Evolutionary conservation across 92 coral and sea anemone species (phyloP).

Genomic region (Siderastrea siderea): DNA sequence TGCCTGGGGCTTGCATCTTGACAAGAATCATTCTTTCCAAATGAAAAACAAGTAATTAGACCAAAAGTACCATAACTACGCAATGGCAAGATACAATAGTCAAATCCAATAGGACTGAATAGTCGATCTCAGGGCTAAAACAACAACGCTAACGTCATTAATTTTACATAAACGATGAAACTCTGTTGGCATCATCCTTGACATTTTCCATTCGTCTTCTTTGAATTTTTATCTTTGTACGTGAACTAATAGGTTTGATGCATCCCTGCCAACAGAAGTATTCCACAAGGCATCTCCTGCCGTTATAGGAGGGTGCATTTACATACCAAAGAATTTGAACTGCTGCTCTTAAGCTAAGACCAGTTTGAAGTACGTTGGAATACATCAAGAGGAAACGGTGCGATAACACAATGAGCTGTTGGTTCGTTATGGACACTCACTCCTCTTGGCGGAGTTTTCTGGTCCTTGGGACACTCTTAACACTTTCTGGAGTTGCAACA

Average conservation of each 20-base stretch:
- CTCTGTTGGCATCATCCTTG: not conserved
- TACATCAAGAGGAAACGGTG: not conserved
- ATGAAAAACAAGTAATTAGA: not conserved
- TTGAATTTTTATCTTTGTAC: not conserved
- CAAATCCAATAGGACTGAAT: not conserved
- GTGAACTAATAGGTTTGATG: not conserved
- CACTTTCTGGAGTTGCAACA: conserved; percentile 10
- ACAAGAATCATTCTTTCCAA: too few species aligned
- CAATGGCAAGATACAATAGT: not conserved
- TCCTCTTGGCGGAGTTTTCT: not conserved
- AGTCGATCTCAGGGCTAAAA: not conserved
- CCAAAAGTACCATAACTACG: not conserved
- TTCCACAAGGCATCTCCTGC: conserved; percentile 24
- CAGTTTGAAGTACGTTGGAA: not conserved
- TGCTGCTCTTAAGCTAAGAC: not conserved
- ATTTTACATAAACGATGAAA: conserved; percentile 1
- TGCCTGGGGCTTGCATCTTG: not conserved
- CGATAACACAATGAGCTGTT: not conserved
- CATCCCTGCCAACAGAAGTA: conserved; percentile 2
- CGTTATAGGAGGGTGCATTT: conserved; percentile 6
- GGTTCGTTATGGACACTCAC: not conserved
- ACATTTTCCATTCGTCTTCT: not conserved
- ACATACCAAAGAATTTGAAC: conserved; percentile 41
- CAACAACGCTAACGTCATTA: too few species aligned
- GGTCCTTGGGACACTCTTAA: conserved; percentile 11